Evolutionary conservation across 2,113 vertebrate species (phyloP).

Genomic region (Limanda limanda): DNA sequence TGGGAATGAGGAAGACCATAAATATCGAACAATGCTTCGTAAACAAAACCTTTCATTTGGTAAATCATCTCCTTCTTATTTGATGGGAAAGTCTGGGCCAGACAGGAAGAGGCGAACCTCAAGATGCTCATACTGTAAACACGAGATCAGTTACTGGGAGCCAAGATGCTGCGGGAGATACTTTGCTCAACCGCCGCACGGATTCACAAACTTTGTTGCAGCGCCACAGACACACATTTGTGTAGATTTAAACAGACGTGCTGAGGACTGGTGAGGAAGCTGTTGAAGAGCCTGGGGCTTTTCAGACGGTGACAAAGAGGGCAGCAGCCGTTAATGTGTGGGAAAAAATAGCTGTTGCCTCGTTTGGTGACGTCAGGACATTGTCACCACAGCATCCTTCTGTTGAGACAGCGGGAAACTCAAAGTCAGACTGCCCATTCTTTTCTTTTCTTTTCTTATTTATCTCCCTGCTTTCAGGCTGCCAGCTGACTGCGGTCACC

Average conservation of each 20-base stretch:
- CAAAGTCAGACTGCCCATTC: constrained; percentile 64
- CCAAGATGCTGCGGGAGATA: constrained; percentile 8
- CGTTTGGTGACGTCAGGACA: constrained; percentile 28
- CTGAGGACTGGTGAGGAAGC: constrained; percentile 1
- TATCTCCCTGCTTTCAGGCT: constrained; percentile 54
- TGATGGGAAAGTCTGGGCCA: constrained; percentile 10
- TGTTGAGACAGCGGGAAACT: constrained; percentile 78
- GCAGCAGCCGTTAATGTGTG: constrained; percentile 13
- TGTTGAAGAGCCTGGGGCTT: constrained; percentile 1
- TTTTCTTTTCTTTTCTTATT: constrained; percentile 38
- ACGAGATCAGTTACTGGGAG: constrained; percentile 50
- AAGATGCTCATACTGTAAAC: constrained; percentile 61
- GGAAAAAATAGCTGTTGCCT: constrained; percentile 17
- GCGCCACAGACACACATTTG: not conserved
- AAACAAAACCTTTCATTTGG: constrained; percentile 13
- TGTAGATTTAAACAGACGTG: not conserved
- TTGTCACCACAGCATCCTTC: constrained; percentile 52
- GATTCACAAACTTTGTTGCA: constrained; percentile 10
- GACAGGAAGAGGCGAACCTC: constrained; percentile 36
- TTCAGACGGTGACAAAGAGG: constrained; percentile 28
- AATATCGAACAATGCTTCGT: constrained; percentile 17
- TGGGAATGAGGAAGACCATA: constrained; percentile 19
- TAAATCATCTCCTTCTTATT: constrained; percentile 14
- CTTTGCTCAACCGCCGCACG: constrained; percentile 5
- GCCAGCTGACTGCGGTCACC: constrained; percentile 83